Evolutionary conservation across 2,888 invertebrate genomes (phyloP), one percentile per base, ranked within the genome.

Genomic region (Mactromeris polynyma): DNA sequence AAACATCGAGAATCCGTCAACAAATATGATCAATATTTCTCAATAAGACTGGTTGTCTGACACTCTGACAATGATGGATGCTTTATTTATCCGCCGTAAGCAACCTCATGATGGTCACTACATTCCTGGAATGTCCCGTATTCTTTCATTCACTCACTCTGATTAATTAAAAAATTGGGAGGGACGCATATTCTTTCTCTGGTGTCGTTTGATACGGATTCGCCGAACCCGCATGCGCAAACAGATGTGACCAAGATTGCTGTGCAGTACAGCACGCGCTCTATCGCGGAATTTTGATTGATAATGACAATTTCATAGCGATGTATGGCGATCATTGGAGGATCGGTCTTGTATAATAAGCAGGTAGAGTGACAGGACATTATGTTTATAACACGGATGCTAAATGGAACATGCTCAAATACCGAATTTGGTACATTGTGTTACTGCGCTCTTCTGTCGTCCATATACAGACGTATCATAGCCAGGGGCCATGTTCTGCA

Each of bases 321-420:
- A 81, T 84, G 73, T 84, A 81, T 81, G 69, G 85, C 54, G 26
- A 81, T 81, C 26, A 9, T 77, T 83, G 26, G 11, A 54, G 36
- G 58, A 89, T 89, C 85, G 58, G 87, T 90, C 84, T 90, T 90
- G 80, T 38, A 36, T 85, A 87, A 90, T 90, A 87, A 88, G 54
- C 85, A 87, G 40, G 83, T 83, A 36, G 6, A 54, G 14, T 90
- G 90, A 87, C 90, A 90, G 79, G 51, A 40, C 80, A 90, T 85
- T 83, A 85, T 78, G 69, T 83, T 83, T 79, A 69, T 89, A 38
- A 64, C 58, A 21, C 3, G n/a, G 26, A 26, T 64, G 58, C 58
- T 64, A 64, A 64, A 64, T 64, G 58, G 26, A 64, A 64, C 26
- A 26, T 26, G 6, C n/a, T 6, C 21, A 9, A 26, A 26, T 64